phyloP scores from a whole-genome alignment of 1,140 invertebrate species.

The Potamilus streckersoni region DNA sequence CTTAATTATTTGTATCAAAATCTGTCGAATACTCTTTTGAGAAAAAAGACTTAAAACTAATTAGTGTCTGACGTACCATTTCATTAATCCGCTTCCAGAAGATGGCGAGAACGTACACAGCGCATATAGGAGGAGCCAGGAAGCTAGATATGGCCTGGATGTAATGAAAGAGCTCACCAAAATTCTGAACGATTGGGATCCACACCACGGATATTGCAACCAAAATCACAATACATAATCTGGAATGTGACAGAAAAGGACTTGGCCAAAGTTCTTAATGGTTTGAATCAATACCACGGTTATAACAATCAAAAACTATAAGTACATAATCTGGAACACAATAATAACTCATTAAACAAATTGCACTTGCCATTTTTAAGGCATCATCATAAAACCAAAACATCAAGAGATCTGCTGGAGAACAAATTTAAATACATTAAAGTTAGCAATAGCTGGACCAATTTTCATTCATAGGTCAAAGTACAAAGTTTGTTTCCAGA shows the following conservation, averaged over 20 bases:
- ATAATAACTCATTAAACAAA: no score
- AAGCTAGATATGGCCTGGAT: constrained; percentile 74
- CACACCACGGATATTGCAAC: constrained; percentile 71
- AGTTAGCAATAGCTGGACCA: no score
- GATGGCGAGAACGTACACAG: constrained; percentile 72
- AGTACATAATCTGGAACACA: constrained; percentile 61
- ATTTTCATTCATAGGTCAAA: no score
- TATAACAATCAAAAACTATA: constrained; percentile 69
- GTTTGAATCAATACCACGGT: constrained; percentile 73
- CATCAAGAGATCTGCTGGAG: neutral
- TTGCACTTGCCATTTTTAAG: no score
- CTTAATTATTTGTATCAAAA: no score
- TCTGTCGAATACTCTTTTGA: no score
- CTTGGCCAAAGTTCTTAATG: constrained; percentile 70
- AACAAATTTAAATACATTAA: no score
- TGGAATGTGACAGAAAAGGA: constrained; percentile 60
- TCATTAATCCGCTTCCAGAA: constrained; percentile 72
- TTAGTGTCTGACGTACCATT: constrained; percentile 54
- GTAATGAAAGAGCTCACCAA: constrained; percentile 73
- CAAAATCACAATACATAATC: constrained; percentile 70
- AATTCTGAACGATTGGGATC: constrained; percentile 73
- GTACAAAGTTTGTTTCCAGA: no score
- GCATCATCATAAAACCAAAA: no score
- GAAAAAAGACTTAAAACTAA: no score
- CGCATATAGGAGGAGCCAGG: constrained; percentile 73